Evolutionary conservation across 2,888 invertebrate genomes (phyloP).

Genomic region (Yponomeuta cagnagella): DNA sequence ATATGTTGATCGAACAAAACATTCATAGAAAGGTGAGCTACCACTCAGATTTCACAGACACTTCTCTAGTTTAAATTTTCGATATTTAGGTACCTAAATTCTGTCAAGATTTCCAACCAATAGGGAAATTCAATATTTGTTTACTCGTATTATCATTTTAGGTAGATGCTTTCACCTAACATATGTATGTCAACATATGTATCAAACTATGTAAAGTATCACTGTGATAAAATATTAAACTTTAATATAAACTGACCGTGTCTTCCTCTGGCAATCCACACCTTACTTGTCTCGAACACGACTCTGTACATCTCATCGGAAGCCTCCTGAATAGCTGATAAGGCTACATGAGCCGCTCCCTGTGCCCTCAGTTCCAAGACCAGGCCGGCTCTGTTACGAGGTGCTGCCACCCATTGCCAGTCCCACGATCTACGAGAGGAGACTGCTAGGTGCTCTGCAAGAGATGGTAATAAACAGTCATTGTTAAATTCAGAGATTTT

Average conservation of each 20-base stretch:
- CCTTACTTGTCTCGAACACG: conserved; percentile 77
- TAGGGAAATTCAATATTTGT: too few species aligned
- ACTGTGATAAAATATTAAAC: neutral
- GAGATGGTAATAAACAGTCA: neutral
- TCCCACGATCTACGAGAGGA: conserved; percentile 78
- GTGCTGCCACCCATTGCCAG: conserved; percentile 80
- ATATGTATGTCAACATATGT: too few species aligned
- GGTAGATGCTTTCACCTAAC: too few species aligned
- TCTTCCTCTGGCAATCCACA: conserved; percentile 80
- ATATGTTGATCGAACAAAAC: too few species aligned
- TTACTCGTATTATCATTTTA: too few species aligned
- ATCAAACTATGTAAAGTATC: too few species aligned
- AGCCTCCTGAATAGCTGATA: conserved; percentile 72
- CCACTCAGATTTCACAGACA: too few species aligned
- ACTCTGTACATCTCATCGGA: conserved; percentile 78
- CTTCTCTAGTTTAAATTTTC: too few species aligned
- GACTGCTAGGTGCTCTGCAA: conserved; percentile 78
- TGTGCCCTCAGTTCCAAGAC: conserved; percentile 76
- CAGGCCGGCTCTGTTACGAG: conserved; percentile 77
- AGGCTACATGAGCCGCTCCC: conserved; percentile 75
- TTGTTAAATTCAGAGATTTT: neutral
- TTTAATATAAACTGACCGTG: conserved; percentile 60
- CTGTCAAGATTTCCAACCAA: too few species aligned
- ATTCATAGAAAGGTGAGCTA: too few species aligned
- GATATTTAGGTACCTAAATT: too few species aligned